Percentiles rank a stretch among this genome's conserved stretches.
phyloP scores from a whole-genome alignment of 2,113 vertebrate species.

The Lamprotornis superbus region DNA sequence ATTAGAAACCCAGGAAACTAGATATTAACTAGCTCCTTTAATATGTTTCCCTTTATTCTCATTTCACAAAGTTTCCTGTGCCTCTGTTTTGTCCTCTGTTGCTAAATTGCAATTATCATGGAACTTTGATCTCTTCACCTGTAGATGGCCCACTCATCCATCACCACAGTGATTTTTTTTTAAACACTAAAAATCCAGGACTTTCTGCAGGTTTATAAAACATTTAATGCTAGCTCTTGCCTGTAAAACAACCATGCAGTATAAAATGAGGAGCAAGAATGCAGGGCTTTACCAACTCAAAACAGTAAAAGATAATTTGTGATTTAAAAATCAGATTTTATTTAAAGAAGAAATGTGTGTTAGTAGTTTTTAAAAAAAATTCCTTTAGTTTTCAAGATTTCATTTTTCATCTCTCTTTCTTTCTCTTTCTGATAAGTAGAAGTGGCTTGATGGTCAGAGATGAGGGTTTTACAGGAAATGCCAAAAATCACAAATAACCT shows the following conservation, averaged over 20 bases:
- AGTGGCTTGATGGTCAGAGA: not conserved
- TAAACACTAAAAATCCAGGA: not conserved
- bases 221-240: not conserved
- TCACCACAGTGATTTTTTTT: not conserved
- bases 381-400: not conserved
- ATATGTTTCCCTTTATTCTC: not conserved
- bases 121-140: slow-evolving; percentile 39
- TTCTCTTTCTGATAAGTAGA: not conserved
- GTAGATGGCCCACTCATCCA: slow-evolving; percentile 5
- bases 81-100: slow-evolving; percentile 17
- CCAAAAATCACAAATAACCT: not conserved
- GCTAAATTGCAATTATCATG: slow-evolving; percentile 39
- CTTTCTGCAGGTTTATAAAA: not conserved
- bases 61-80: slow-evolving; percentile 19
- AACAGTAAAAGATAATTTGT: not conserved
- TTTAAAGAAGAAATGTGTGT: not conserved
- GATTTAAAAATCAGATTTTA: not conserved
- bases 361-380: not conserved
- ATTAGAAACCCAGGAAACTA: slow-evolving; percentile 18
- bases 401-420: not conserved
- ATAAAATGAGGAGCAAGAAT: not conserved
- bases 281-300: not conserved
- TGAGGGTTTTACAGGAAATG: not conserved
- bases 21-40: slow-evolving; percentile 18
- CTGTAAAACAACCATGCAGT: not conserved